phyloP scores from a whole-genome alignment of 2,113 vertebrate genomes.

The Etheostoma cragini region DNA sequence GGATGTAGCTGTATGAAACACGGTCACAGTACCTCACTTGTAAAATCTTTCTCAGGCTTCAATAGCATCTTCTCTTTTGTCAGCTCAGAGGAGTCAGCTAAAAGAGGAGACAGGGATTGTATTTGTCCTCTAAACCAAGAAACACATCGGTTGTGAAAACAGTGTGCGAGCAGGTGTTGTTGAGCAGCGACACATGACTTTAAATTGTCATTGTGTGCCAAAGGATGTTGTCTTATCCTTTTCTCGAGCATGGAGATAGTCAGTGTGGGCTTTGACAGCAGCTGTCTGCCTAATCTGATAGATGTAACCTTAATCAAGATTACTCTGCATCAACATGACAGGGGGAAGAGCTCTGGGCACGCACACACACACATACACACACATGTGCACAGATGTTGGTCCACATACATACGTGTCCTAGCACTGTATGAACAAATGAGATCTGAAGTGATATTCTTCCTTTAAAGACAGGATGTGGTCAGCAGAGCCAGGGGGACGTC shows the following conservation, averaged over 20 bases:
- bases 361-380: slow-evolving; percentile 3
- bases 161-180: not conserved
- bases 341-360: slow-evolving; percentile 6
- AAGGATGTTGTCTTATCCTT: slow-evolving; percentile 6
- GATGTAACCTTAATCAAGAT: slow-evolving; percentile 42
- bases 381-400: not conserved
- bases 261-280: slow-evolving; percentile 17
- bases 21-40: not conserved
- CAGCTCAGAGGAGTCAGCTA: slow-evolving; percentile 1
- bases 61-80: not conserved
- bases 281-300: slow-evolving; percentile 28
- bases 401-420: not conserved
- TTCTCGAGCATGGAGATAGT: not conserved
- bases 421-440: slow-evolving; percentile 21
- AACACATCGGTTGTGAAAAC: not conserved
- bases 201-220: not conserved
- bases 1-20: not conserved
- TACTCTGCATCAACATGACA: slow-evolving; percentile 32
- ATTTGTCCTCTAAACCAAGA: not conserved
- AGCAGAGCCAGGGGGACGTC: slow-evolving; percentile 1
- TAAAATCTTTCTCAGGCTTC: slow-evolving; percentile 1
- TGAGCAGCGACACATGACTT: not conserved
- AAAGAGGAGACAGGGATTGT: not conserved
- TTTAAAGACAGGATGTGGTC: slow-evolving; percentile 32
- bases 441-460: slow-evolving; percentile 42